Conservation (phyloP, 1,140 invertebrate genomes). For the Diachasma alloeum region DNA sequence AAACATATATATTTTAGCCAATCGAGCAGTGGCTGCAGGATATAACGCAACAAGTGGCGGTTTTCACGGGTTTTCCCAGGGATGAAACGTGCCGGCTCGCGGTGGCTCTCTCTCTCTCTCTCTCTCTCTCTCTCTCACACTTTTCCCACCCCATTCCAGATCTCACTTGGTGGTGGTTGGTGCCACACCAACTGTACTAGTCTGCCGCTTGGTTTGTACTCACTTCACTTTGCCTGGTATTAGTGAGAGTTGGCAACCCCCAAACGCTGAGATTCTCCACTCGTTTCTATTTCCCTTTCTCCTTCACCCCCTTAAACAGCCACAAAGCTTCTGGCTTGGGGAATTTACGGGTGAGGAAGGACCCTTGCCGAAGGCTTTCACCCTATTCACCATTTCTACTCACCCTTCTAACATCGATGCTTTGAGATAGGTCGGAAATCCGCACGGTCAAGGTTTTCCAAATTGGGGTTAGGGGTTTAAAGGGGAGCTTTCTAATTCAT, state of each 20-base stretch:
- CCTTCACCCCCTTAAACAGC: constrained; percentile 39
- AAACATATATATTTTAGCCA: constrained; percentile 46
- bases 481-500: background rate
- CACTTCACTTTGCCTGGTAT: background rate
- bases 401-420: constrained; percentile 6
- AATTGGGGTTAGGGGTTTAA: background rate
- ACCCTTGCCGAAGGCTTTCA: constrained; percentile 36
- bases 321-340: constrained; percentile 40
- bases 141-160: background rate
- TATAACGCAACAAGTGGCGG: constrained; percentile 63
- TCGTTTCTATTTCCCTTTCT: constrained; percentile 3
- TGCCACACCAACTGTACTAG: background rate
- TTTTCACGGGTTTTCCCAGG: constrained; percentile 65
- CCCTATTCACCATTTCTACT: constrained; percentile 33
- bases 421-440: constrained; percentile 24
- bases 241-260: constrained; percentile 7
- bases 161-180: background rate
- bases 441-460: constrained; percentile 18
- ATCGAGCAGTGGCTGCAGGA: constrained; percentile 48
- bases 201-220: background rate
- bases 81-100: constrained; percentile 56
- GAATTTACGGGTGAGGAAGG: constrained; percentile 52
- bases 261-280: constrained; percentile 8
- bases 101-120: constrained; percentile 27
- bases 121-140: constrained; percentile 2